Percentiles rank a stretch among this genome's conserved stretches.
These are phyloP conservation scores for Teleopsis dalmanni DNA, from an alignment of 1,140 invertebrate species.

Conservation along the genomic window DNA sequence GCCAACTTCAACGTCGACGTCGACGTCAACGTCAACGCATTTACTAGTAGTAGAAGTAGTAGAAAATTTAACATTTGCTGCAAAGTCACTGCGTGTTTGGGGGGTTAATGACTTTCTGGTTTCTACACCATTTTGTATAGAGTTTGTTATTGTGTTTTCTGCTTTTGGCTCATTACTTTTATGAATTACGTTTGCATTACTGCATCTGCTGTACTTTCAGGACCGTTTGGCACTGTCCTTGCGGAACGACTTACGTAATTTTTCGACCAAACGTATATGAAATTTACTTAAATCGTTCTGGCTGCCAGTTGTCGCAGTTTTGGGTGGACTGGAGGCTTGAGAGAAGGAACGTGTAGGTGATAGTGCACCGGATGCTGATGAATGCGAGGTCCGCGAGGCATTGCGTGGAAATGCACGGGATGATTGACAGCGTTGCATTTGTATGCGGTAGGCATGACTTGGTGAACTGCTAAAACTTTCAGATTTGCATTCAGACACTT, in stretches of 20 bases:
- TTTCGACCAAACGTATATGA: constrained; percentile 74
- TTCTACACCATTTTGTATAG: no score
- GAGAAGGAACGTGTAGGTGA: constrained; percentile 53
- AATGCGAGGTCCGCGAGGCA: constrained; percentile 51
- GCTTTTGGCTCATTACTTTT: constrained; percentile 12
- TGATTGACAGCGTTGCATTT: constrained; percentile 37
- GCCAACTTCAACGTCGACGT: neutral
- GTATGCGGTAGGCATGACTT: constrained; percentile 54
- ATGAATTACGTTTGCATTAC: constrained; percentile 15
- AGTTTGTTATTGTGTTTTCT: no score
- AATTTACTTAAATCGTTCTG: constrained; percentile 71
- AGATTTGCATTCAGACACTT: constrained; percentile 74
- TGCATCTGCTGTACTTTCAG: constrained; percentile 27
- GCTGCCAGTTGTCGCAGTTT: constrained; percentile 51
- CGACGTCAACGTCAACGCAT: neutral
- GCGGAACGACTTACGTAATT: constrained; percentile 67
- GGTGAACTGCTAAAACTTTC: constrained; percentile 66
- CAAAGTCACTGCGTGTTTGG: no score
- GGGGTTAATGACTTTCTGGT: no score
- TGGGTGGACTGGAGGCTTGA: constrained; percentile 35
- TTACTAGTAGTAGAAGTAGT: neutral
- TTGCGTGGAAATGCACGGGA: constrained; percentile 48
- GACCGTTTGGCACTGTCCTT: constrained; percentile 52
- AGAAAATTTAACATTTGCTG: neutral
- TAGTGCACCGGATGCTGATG: constrained; percentile 51